Evolutionary conservation across 53 echinoderm and acorn worm species (phyloP).

Genomic region (Pentamera pediparva): DNA sequence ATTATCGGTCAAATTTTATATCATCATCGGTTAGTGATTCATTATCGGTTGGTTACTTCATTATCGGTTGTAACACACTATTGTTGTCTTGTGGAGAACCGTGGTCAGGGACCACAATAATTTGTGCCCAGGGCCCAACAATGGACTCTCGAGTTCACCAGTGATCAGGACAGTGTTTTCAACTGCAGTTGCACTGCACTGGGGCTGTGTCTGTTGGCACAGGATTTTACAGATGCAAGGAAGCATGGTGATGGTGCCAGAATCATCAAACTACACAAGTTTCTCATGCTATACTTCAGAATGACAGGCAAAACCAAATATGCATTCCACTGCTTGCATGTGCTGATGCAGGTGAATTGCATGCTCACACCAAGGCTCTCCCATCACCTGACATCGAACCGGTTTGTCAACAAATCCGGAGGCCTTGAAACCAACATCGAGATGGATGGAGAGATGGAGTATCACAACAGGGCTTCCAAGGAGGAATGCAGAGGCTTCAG

Average conservation of each 20-base stretch:
- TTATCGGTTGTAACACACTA: too few species aligned
- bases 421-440: constrained; percentile 43
- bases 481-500: constrained; percentile 37
- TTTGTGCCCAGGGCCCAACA: neutral
- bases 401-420: constrained; percentile 46
- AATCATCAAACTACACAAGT: constrained; percentile 47
- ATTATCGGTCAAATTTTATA: too few species aligned
- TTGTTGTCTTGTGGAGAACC: too few species aligned
- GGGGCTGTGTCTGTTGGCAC: constrained; percentile 40
- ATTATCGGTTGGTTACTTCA: too few species aligned
- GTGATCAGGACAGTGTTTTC: constrained; percentile 35
- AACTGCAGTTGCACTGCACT: constrained; percentile 51
- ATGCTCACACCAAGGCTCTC: constrained; percentile 51
- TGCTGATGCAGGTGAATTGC: constrained; percentile 47
- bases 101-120: too few species aligned
- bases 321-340: constrained; percentile 32
- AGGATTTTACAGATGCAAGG: constrained; percentile 47
- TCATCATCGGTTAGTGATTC: too few species aligned
- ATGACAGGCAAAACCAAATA: constrained; percentile 52
- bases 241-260: constrained; percentile 46
- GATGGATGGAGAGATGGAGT: constrained; percentile 50
- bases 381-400: constrained; percentile 55
- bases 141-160: neutral
- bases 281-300: constrained; percentile 41
- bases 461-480: constrained; percentile 56